Conservation (phyloP, 64 coral and sea anemone genomes). For the Platygyra sinensis region DNA sequence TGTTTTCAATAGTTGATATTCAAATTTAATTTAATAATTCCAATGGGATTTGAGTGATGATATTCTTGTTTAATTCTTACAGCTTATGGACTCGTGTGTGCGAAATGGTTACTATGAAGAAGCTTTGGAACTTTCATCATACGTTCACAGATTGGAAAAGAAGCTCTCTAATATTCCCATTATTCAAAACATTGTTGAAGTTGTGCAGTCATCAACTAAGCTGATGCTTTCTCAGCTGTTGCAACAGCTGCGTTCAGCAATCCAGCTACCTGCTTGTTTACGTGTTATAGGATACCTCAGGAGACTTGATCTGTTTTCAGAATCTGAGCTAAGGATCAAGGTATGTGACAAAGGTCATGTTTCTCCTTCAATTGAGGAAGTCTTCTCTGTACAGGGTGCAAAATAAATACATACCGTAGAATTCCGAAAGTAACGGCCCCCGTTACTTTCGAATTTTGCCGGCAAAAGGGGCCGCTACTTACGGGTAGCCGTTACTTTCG, state of each 20-base stretch:
- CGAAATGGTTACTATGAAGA: conserved; percentile 99
- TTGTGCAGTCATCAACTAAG: conserved; percentile 86
- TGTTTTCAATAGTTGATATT: too few relatives aligned
- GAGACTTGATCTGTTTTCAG: conserved; percentile 89
- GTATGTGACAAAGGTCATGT: not conserved
- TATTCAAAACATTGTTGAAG: conserved; percentile 89
- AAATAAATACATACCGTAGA: too few relatives aligned
- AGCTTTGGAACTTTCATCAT: conserved; percentile 91
- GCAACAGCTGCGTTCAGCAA: conserved; percentile 86
- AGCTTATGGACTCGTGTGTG: conserved; percentile 99
- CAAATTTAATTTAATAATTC: too few relatives aligned
- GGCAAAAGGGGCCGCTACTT: too few relatives aligned
- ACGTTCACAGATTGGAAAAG: conserved; percentile 89
- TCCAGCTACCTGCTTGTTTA: conserved; percentile 92
- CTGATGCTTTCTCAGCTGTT: conserved; percentile 92
- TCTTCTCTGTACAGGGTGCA: too few relatives aligned
- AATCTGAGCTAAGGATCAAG: conserved; percentile 93
- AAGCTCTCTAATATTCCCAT: conserved; percentile 89
- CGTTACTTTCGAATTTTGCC: too few relatives aligned
- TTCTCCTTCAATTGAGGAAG: too few relatives aligned
- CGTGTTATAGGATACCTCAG: conserved; percentile 95
- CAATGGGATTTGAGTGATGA: too few relatives aligned
- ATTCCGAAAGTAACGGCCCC: too few relatives aligned
- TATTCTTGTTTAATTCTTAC: not conserved
- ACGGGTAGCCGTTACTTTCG: too few relatives aligned